These are phyloP conservation scores for Eubasilissa splendida DNA, from an alignment of 2,888 invertebrate species.

Conservation along the genomic window DNA sequence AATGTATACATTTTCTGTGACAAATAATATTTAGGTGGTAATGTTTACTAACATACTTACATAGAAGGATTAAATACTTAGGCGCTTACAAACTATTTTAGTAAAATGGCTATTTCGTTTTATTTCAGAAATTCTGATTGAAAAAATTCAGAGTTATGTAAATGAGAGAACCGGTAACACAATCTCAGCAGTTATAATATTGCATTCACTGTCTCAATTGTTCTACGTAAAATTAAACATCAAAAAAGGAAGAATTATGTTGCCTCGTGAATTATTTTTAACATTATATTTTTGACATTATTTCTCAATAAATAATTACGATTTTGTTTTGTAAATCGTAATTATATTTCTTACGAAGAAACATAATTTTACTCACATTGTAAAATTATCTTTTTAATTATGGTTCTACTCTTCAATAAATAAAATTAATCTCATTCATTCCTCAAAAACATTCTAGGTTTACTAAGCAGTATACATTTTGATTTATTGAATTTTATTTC, in stretches of 20 bases:
- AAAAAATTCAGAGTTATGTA: too few species aligned
- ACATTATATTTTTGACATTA: too few species aligned
- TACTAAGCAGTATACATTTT: slow-evolving; percentile 10
- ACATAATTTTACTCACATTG: slow-evolving; percentile 36
- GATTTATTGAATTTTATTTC: background rate
- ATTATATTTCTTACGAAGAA: background rate
- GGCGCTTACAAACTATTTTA: slow-evolving; percentile 29
- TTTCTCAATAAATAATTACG: too few species aligned
- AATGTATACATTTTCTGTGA: too few species aligned
- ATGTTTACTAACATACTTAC: slow-evolving; percentile 11
- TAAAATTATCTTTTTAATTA: slow-evolving; percentile 43
- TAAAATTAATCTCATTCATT: slow-evolving; percentile 29
- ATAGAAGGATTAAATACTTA: slow-evolving; percentile 24
- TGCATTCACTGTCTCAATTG: too few species aligned
- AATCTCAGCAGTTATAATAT: background rate
- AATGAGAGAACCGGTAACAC: too few species aligned
- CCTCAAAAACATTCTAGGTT: background rate
- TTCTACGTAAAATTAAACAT: too few species aligned
- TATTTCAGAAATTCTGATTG: background rate
- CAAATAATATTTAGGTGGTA: slow-evolving; percentile 21
- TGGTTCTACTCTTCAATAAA: slow-evolving; percentile 45
- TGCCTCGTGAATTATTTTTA: too few species aligned
- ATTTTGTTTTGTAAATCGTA: too few species aligned
- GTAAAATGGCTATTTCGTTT: slow-evolving; percentile 23
- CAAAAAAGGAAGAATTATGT: too few species aligned